Evolutionary conservation across 2,888 invertebrate species (phyloP).

Genomic region (Yponomeuta malinellus): DNA sequence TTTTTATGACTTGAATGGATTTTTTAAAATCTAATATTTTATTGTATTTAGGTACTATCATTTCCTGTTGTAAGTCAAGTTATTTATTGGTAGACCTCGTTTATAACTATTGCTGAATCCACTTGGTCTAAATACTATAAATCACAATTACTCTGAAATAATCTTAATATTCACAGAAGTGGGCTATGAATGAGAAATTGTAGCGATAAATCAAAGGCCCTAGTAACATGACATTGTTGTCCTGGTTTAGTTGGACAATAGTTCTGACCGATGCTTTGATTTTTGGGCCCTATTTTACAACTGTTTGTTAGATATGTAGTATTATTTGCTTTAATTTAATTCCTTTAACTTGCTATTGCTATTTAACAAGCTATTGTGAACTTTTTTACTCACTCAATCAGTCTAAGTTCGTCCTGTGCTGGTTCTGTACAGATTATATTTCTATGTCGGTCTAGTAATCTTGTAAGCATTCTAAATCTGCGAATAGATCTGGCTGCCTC

Average conservation of each 20-base stretch:
- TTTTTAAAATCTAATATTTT: not conserved
- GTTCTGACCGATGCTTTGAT: not conserved
- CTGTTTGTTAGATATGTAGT: too few species aligned
- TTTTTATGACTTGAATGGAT: conserved; percentile 24
- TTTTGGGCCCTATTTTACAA: not conserved
- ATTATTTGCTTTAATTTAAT: too few species aligned
- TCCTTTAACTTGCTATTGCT: too few species aligned
- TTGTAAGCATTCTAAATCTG: too few species aligned
- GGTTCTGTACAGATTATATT: too few species aligned
- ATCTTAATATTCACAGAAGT: conserved; percentile 15
- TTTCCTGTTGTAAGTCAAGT: not conserved
- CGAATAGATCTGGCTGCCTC: too few species aligned
- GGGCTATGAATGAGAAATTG: conserved; percentile 21
- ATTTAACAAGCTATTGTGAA: too few species aligned
- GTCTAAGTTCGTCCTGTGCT: too few species aligned
- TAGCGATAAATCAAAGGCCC: conserved; percentile 52
- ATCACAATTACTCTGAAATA: conserved; percentile 9
- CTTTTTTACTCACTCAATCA: too few species aligned
- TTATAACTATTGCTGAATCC: not conserved
- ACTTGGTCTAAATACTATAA: conserved; percentile 4
- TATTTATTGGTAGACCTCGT: not conserved
- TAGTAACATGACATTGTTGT: conserved; percentile 52
- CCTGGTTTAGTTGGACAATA: not conserved
- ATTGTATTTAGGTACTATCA: too few species aligned
- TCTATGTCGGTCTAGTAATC: too few species aligned